phyloP scores from a whole-genome alignment of 2,113 vertebrate genomes.

The Dendropsophus ebraccatus region DNA sequence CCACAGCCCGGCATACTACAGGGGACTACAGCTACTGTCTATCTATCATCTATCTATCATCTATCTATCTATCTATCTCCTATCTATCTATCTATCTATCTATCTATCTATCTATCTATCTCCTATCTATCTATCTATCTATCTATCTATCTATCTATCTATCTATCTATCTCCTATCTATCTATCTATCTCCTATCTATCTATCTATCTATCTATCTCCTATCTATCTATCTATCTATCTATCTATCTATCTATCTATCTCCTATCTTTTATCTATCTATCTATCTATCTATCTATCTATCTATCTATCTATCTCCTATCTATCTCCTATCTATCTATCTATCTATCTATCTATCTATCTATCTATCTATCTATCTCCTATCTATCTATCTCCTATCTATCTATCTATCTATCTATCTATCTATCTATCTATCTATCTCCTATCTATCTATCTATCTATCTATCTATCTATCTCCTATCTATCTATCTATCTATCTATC shows the following conservation, averaged over 20 bases:
- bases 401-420: no score
- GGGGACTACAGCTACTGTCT: no score
- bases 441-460: background rate
- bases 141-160: no score
- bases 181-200: background rate
- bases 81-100: background rate
- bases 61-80: background rate
- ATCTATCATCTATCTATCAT: slow-evolving; percentile 26
- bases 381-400: background rate
- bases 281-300: slow-evolving; percentile 25
- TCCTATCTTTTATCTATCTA: slow-evolving; percentile 2
- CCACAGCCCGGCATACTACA: no score
- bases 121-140: background rate
- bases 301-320: background rate
- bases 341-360: slow-evolving; percentile 9
- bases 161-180: background rate
- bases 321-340: background rate
- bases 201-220: slow-evolving; percentile 1
- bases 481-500: background rate
- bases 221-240: slow-evolving; percentile 36
- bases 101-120: background rate
- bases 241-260: slow-evolving; percentile 27
- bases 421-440: background rate
- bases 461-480: slow-evolving; percentile 12
- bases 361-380: background rate